Percentiles rank a stretch among this genome's conserved stretches.
Conservation (phyloP, 2,113 vertebrate genomes). For the Platysternon megacephalum region DNA sequence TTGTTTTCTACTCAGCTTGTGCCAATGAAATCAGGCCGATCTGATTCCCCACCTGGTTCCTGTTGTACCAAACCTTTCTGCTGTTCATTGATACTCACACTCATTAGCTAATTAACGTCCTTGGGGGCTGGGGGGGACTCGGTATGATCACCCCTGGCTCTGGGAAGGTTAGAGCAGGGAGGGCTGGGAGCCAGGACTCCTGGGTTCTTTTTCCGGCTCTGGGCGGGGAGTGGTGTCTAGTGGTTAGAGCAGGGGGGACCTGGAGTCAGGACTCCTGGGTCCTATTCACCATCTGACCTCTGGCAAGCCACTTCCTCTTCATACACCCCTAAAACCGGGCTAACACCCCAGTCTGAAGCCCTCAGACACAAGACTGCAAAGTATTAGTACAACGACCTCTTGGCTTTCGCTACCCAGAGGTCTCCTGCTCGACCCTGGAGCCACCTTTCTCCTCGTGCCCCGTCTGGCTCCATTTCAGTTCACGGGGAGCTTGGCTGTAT, state of each 20-base stretch:
- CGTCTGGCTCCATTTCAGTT: too few relatives aligned
- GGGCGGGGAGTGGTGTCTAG: neutral
- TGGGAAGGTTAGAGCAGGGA: too few relatives aligned
- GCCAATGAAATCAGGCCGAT: neutral
- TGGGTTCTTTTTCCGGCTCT: neutral
- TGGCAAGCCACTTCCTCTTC: too few relatives aligned
- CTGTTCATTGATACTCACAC: neutral
- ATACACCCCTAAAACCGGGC: too few relatives aligned
- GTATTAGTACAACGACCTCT: neutral
- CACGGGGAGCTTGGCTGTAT: neutral
- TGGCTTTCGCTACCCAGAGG: too few relatives aligned
- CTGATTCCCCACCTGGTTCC: neutral
- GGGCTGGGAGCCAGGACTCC: too few relatives aligned
- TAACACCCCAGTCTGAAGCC: neutral
- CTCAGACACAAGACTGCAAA: neutral
- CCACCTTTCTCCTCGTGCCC: neutral
- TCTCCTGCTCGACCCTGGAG: neutral
- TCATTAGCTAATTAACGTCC: neutral
- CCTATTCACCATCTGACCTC: too few relatives aligned
- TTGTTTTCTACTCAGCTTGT: neutral
- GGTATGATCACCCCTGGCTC: too few relatives aligned
- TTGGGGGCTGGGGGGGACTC: too few relatives aligned
- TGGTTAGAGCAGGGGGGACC: neutral
- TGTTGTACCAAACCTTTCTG: neutral
- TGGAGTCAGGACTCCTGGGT: neutral